Evolutionary conservation across 2,888 invertebrate genomes (phyloP).

Genomic region (Digitonthophagus gazella): DNA sequence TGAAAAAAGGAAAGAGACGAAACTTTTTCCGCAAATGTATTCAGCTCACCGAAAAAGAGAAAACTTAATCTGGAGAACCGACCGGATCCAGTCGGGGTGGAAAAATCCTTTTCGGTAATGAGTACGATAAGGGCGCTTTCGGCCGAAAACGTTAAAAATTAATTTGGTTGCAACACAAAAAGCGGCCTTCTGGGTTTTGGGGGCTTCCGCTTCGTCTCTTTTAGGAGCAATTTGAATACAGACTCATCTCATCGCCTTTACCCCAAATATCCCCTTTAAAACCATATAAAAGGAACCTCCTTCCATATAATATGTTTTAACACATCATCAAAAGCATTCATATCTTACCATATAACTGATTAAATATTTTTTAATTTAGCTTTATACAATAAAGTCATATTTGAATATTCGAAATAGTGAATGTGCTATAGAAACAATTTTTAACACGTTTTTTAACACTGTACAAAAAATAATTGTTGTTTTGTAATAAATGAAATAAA

Average conservation of each 20-base stretch:
- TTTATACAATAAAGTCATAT: no score
- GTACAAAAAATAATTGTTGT: background rate
- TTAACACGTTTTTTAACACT: background rate
- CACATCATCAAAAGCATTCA: no score
- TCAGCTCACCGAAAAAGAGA: background rate
- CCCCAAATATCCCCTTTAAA: no score
- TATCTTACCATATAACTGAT: no score
- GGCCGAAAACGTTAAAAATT: conserved; percentile 17
- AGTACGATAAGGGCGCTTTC: conserved; percentile 10
- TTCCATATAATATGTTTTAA: no score
- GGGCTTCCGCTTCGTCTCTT: background rate
- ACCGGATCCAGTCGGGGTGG: background rate
- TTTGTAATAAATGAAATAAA: background rate
- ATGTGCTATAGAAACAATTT: background rate
- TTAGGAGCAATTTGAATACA: background rate
- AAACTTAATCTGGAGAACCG: background rate
- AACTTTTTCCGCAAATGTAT: background rate
- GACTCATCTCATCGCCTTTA: background rate
- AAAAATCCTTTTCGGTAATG: conserved; percentile 12
- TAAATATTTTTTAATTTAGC: no score
- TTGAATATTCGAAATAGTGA: background rate
- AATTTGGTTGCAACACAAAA: conserved; percentile 11
- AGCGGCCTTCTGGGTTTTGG: background rate
- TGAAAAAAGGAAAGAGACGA: background rate
- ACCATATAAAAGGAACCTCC: no score